Conservation (phyloP, 23 tunicate species). For the Ciona savignyi region DNA sequence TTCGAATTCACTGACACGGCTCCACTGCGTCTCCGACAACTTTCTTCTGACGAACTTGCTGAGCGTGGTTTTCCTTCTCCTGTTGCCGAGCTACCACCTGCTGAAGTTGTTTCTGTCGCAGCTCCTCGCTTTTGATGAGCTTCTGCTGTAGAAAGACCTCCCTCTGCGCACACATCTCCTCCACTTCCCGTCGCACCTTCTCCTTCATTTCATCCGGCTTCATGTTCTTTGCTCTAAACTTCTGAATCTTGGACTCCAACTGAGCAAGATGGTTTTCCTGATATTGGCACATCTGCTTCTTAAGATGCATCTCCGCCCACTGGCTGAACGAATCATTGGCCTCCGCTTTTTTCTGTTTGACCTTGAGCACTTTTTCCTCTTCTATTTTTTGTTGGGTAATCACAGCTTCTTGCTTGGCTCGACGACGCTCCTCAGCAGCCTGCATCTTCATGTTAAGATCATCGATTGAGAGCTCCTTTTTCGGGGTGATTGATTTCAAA, state of each 20-base stretch:
- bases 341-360: slow-evolving; percentile 71
- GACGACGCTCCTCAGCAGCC: slow-evolving; percentile 82
- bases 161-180: slow-evolving; percentile 53
- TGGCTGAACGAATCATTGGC: slow-evolving; percentile 40
- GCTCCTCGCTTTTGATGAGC: slow-evolving; percentile 43
- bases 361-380: slow-evolving; percentile 75
- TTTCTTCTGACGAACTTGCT: slow-evolving; percentile 72
- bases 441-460: slow-evolving; percentile 40
- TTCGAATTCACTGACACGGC: background rate
- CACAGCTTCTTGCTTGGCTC: slow-evolving; percentile 61
- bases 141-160: slow-evolving; percentile 53
- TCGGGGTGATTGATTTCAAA: slow-evolving; percentile 43
- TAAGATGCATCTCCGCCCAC: slow-evolving; percentile 61
- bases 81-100: slow-evolving; percentile 45
- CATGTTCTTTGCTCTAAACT: slow-evolving; percentile 50
- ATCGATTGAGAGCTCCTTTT: slow-evolving; percentile 59
- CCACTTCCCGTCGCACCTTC: slow-evolving; percentile 56
- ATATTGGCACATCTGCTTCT: slow-evolving; percentile 51
- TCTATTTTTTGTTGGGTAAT: slow-evolving; percentile 59
- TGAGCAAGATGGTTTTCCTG: slow-evolving; percentile 61
- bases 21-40: background rate
- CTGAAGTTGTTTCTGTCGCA: slow-evolving; percentile 48
- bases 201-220: slow-evolving; percentile 70
- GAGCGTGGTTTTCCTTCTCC: slow-evolving; percentile 80
- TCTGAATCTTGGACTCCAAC: slow-evolving; percentile 50